A percentile compares a stretch with the other conserved stretches of the same genome.
Evolutionary conservation across 2,888 invertebrate species (phyloP).

Genomic region (Zhengitettix transpicula): DNA sequence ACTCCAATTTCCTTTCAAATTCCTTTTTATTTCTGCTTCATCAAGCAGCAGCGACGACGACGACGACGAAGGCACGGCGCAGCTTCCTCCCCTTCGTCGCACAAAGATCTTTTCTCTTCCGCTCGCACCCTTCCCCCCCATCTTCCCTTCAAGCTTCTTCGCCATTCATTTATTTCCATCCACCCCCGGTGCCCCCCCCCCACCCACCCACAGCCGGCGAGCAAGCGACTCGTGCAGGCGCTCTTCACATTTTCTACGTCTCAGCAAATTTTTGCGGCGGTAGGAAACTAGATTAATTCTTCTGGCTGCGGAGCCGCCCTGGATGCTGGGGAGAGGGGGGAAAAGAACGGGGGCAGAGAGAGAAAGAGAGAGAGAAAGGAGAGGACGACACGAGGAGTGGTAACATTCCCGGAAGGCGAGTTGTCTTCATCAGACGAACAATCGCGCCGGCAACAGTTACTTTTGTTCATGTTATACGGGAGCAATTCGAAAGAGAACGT

Average conservation of each 20-base stretch:
- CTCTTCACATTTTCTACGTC: neutral
- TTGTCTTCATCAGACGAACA: too few species aligned
- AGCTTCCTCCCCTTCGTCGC: neutral
- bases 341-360: too few species aligned
- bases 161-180: too few species aligned
- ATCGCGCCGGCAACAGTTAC: too few species aligned
- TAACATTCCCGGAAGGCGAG: too few species aligned
- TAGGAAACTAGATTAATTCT: neutral
- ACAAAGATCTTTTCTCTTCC: neutral
- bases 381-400: too few species aligned
- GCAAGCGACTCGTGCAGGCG: neutral
- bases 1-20: constrained; percentile 13
- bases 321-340: too few species aligned
- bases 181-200: neutral
- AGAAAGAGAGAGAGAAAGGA: too few species aligned
- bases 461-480: too few species aligned
- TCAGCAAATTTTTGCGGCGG: constrained; percentile 7
- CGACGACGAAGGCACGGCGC: neutral
- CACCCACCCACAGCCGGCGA: neutral
- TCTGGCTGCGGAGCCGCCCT: neutral
- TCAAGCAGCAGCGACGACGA: constrained; percentile 7
- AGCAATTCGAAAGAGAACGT: too few species aligned
- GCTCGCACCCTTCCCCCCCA: neutral
- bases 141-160: too few species aligned
- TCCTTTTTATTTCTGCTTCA: constrained; percentile 11